Evolutionary conservation across 2,797 vertebrate genomes (phyloP).

Genomic region (Rhadinocentrus ornatus): DNA sequence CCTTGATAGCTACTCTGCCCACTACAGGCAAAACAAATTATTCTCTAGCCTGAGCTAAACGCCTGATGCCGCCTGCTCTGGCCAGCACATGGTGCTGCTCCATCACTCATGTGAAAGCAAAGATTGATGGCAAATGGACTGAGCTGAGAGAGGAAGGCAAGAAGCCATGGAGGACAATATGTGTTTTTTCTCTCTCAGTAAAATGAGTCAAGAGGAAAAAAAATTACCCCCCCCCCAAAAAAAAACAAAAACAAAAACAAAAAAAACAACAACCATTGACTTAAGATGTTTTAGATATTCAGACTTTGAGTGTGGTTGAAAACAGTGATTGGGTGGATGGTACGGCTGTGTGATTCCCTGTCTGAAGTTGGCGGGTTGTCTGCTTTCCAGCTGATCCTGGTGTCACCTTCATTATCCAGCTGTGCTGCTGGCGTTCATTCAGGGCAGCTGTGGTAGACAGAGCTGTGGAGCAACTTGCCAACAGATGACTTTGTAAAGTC

Average conservation of each 20-base stretch:
- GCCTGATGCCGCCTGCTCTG: conserved; percentile 31
- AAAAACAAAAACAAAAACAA: too few relatives aligned
- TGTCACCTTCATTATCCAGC: too few relatives aligned
- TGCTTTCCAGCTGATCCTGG: too few relatives aligned
- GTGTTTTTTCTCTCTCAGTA: conserved; percentile 23
- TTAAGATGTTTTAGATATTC: background rate
- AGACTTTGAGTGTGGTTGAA: background rate
- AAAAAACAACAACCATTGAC: too few relatives aligned
- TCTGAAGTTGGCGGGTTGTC: too few relatives aligned
- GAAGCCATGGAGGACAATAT: conserved; percentile 29
- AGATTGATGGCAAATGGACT: conserved; percentile 57
- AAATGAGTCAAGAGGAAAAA: conserved; percentile 33
- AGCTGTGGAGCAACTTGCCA: too few relatives aligned
- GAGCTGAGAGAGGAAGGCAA: conserved; percentile 40
- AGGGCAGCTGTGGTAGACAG: too few relatives aligned
- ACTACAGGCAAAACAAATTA: conserved; percentile 69
- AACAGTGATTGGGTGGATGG: too few relatives aligned
- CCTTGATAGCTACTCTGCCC: conserved; percentile 56
- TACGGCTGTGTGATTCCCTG: too few relatives aligned
- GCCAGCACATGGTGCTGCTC: conserved; percentile 32
- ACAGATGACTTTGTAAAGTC: too few relatives aligned
- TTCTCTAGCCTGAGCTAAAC: conserved; percentile 51
- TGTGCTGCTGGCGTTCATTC: too few relatives aligned
- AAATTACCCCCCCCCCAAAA: too few relatives aligned
- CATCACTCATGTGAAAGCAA: conserved; percentile 56